Evolutionary conservation across 2,888 invertebrate species (phyloP), one percentile per base, ranked within the genome.

Genomic region (Brenthis ino): DNA sequence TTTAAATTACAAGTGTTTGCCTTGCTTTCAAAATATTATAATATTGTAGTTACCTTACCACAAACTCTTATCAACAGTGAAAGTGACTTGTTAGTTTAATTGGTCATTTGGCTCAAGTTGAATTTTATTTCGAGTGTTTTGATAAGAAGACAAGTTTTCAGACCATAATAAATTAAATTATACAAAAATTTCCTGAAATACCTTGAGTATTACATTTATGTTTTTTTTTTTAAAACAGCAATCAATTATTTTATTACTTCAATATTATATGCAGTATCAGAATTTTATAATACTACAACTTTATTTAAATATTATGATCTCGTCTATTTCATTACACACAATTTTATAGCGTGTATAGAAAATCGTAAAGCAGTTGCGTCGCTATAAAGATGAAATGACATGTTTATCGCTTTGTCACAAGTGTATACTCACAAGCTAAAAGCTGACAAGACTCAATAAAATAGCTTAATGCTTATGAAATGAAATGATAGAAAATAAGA

Each of bases 61-160:
- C 37, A 43, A 43, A 11, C 73, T 79, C 79, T 82, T 88, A 88
- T 87, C 85, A 82, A 73, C 77, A 88, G 91, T 89, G 91, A 92
- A 91, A 91, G 92, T 91, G 80, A 63, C 84, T 91, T 86, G 88
- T 90, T 89, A 87, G 86, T 84, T 81, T 89, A 91, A 92, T 89
- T 90, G 87, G 85, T 85, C 80, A 81, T 83, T 80, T 76, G 77
- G 81, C 77, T 83, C 80, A 77, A 81, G 80, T 80, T 78, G 82
- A 78, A 77, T 80, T 81, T 86, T 80, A 83, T 82, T 70, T 69
- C 65, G 65, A 64, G 66, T 68, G 57, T 68, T 71, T 61, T 67
- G 65, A 66, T 73, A 65, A 64, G 43, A 60, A 63, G 57, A 68
- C 65, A 64, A 86, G 85, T 83, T 60, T 58, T 56, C 55, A 64